Percentiles rank a stretch among this genome's conserved stretches.
These are phyloP conservation scores for Mystacornis crossleyi DNA, from an alignment of 2,113 vertebrate genomes.

Conservation along the genomic window DNA sequence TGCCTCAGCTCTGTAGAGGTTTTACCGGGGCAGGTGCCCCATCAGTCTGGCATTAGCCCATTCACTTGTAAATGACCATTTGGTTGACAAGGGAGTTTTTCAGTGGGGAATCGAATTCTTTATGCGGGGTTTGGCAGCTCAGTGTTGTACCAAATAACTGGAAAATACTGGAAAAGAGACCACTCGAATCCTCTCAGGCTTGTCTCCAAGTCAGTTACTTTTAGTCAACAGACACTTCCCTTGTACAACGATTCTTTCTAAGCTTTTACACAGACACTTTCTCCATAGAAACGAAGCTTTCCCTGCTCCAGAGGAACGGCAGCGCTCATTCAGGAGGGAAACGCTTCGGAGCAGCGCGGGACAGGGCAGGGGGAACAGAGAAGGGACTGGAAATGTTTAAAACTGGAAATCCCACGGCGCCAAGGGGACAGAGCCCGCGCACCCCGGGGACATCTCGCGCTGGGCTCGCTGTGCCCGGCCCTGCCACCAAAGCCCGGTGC, in stretches of 20 bases:
- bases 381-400: neutral
- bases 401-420: accelerated
- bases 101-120: neutral
- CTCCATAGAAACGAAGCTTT: neutral
- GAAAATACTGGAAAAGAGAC: neutral
- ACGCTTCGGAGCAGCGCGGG: neutral
- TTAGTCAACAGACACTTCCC: neutral
- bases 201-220: neutral
- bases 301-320: neutral
- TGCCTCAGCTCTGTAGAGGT: neutral
- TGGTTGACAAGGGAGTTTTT: neutral
- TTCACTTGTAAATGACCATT: conserved; percentile 6
- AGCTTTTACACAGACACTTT: neutral
- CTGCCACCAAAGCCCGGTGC: accelerated
- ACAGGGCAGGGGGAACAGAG: neutral
- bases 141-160: neutral
- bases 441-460: too few species aligned
- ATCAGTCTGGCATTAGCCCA: neutral
- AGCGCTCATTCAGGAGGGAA: neutral
- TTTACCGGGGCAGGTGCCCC: neutral
- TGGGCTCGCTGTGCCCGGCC: neutral
- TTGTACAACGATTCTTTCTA: neutral
- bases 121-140: neutral
- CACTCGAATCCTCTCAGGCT: neutral
- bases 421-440: neutral